A percentile compares a stretch with the other conserved stretches of the same genome.
Evolutionary conservation across 92 coral and sea anemone species (phyloP).

Genomic region (Palythoa grandiflora): DNA sequence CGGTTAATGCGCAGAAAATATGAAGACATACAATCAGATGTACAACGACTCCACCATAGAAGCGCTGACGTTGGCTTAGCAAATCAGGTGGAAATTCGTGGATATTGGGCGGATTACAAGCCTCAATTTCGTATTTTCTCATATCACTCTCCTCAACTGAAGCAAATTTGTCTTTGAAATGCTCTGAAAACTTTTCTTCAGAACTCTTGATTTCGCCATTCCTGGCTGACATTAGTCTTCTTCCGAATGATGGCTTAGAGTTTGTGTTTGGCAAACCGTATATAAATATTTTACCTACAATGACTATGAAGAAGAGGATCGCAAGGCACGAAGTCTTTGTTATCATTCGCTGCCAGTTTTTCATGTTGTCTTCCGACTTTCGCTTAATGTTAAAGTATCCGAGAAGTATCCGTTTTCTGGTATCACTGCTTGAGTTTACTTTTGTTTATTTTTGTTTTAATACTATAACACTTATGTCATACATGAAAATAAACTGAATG

Average conservation of each 20-base stretch:
- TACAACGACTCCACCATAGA: constrained; percentile 85
- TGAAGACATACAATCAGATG: constrained; percentile 87
- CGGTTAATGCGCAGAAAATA: constrained; percentile 92
- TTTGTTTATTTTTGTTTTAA: constrained; percentile 3
- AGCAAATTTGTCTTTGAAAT: constrained; percentile 26
- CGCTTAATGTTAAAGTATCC: not conserved
- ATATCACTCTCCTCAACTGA: constrained; percentile 46
- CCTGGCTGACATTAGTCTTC: constrained; percentile 26
- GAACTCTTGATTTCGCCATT: not conserved
- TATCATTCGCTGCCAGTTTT: constrained; percentile 24
- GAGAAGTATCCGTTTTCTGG: constrained; percentile 14
- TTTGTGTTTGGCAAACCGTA: constrained; percentile 11
- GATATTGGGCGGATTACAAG: constrained; percentile 82
- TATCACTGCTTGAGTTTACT: constrained; percentile 4
- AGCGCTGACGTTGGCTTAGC: constrained; percentile 85
- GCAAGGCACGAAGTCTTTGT: constrained; percentile 5
- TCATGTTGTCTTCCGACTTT: not conserved
- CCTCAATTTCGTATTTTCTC: constrained; percentile 37
- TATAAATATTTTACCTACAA: constrained; percentile 20
- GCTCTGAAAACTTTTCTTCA: not conserved
- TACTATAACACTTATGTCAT: constrained; percentile 41
- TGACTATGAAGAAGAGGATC: constrained; percentile 4
- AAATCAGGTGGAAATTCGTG: constrained; percentile 89
- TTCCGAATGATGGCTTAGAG: constrained; percentile 8
- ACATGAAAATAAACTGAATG: constrained; percentile 19